A percentile compares a stretch with the other conserved stretches of the same genome.
These are phyloP conservation scores for Listronotus oregonensis DNA, from an alignment of 1,140 invertebrate species.

Conservation along the genomic window DNA sequence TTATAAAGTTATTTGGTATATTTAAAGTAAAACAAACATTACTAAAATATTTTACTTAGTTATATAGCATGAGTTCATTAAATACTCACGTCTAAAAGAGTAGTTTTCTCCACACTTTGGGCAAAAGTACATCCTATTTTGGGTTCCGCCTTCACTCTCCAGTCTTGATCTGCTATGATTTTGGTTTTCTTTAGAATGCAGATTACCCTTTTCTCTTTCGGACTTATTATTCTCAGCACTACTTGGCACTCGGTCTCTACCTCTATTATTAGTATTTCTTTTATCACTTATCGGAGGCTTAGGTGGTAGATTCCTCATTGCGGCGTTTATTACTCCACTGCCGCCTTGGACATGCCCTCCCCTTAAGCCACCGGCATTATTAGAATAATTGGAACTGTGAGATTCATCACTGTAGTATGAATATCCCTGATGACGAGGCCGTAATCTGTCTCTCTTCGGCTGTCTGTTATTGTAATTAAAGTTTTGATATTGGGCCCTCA, in stretches of 20 bases:
- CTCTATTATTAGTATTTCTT: neutral
- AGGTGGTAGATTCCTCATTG: neutral
- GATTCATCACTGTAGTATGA: conserved; percentile 10
- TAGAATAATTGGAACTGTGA: neutral
- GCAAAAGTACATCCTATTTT: conserved; percentile 10
- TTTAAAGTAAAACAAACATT: too few species aligned
- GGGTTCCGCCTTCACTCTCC: neutral
- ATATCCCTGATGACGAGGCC: neutral
- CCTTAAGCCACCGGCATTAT: neutral
- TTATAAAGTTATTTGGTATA: too few species aligned
- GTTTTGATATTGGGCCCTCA: too few species aligned
- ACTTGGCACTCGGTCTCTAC: neutral
- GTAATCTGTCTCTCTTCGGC: neutral
- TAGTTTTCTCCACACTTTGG: conserved; percentile 19
- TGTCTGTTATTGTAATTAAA: too few species aligned
- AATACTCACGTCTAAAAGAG: conserved; percentile 11
- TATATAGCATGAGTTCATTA: neutral
- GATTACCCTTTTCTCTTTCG: neutral
- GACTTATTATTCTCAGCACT: neutral
- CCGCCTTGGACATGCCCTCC: neutral
- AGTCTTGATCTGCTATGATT: too few species aligned
- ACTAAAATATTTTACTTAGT: too few species aligned
- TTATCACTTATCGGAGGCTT: neutral
- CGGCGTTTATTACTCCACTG: neutral
- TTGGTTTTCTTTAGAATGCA: neutral